Base-by-base conservation (phyloP, 1,140 invertebrate species). In the Neodiprion lecontei region DNA sequence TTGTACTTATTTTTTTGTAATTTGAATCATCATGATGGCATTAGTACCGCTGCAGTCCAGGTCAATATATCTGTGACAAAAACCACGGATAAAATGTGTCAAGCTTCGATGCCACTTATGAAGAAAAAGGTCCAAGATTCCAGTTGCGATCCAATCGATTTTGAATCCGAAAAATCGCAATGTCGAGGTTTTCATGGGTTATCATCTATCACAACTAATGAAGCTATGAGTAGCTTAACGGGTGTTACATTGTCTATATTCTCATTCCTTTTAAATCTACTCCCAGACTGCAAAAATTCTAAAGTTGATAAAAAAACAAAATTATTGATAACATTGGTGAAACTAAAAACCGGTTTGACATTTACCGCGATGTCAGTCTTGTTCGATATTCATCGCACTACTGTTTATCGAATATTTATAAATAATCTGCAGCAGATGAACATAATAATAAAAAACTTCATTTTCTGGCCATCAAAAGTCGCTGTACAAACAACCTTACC, bases 401-500 rank as follows among this genome's bases (percentile, higher is more conserved):
- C 76, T 67, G 68, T 75, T 10, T 69, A 70, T 73, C 68, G 72
- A 72, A 78, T 80, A 68, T 82, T 81, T 71, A n/a, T 74, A 12
- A 67, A 61, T 3, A 53, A 67, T 14, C 14, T 77, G 23, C 50
- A 77, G 17, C 12, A 67, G n/a, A 73, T 79, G 68, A 74, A 17
- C 5, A 66, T 69, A 17, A 47, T 23, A 48, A 12, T 74, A n/a
- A 73, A 74, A 70, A 72, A 75, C 14, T 77, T 53, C 72, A 69
- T 79, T 23, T 71, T 76, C 74, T 79, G 76, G 76, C 78, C 76
- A 10, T 70, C 69, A 2, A 76, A 72, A 79, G 66, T 10, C 14
- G 49, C 23, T 61, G 48, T 82, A 0, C 12, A 70, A 69, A 50
- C 50, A 74, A 79, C 48, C 53, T 79, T 85, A 77, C 83, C 82